Evolutionary conservation across 2,888 invertebrate species (phyloP).

Genomic region (Limulus polyphemus): DNA sequence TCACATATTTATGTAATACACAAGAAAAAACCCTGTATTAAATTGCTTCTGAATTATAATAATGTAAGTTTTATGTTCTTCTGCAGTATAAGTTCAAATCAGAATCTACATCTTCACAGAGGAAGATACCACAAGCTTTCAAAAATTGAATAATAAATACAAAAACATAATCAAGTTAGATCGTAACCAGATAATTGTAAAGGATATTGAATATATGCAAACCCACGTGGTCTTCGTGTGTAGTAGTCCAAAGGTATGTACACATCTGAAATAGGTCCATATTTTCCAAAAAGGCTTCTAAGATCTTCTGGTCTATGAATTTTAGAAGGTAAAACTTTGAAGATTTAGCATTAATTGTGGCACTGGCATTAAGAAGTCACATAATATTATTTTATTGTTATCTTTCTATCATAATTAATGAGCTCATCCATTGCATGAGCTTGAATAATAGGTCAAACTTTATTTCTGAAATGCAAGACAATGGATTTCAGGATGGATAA

Average conservation of each 20-base stretch:
- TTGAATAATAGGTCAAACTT: too few relatives aligned
- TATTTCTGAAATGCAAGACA: too few relatives aligned
- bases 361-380: too few relatives aligned
- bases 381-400: too few relatives aligned
- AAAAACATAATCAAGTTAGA: not conserved
- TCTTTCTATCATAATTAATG: too few relatives aligned
- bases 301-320: conserved; percentile 38
- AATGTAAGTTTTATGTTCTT: not conserved
- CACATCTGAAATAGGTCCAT: conserved; percentile 41
- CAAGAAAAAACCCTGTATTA: too few relatives aligned
- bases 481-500: too few relatives aligned
- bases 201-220: conserved; percentile 45
- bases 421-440: too few relatives aligned
- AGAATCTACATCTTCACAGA: not conserved
- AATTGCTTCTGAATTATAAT: too few relatives aligned
- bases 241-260: conserved; percentile 42
- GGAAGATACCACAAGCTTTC: not conserved
- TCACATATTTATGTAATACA: too few relatives aligned
- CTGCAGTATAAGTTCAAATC: not conserved
- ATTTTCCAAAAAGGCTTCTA: conserved; percentile 40
- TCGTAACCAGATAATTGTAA: conserved; percentile 23
- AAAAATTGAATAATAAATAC: not conserved
- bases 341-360: too few relatives aligned
- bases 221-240: conserved; percentile 38
- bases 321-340: too few relatives aligned